Conservation (phyloP, 2,888 invertebrate genomes). For the Tetanocera ferruginea region DNA sequence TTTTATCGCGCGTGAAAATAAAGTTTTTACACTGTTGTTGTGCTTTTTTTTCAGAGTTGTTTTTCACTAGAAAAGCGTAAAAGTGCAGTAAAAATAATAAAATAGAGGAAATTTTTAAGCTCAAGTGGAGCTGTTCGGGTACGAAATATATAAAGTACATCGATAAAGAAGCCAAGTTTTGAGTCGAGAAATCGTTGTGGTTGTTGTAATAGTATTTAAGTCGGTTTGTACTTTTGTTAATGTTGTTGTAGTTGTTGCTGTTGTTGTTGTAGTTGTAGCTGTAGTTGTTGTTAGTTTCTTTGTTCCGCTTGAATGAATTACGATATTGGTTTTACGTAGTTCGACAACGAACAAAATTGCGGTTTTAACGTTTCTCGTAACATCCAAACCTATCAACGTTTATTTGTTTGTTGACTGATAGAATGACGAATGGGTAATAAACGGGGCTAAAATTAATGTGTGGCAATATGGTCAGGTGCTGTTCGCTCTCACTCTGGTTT, state of each 20-base stretch:
- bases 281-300: too few relatives aligned
- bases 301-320: too few relatives aligned
- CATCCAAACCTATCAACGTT: too few relatives aligned
- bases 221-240: too few relatives aligned
- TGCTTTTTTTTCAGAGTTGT: neutral
- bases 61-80: slow-evolving; percentile 28
- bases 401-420: slow-evolving; percentile 33
- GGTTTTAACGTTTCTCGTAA: slow-evolving; percentile 8
- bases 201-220: too few relatives aligned
- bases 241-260: too few relatives aligned
- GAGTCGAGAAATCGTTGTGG: too few relatives aligned
- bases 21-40: neutral
- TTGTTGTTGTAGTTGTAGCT: too few relatives aligned
- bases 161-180: too few relatives aligned
- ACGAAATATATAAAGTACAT: too few relatives aligned
- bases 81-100: slow-evolving; percentile 9
- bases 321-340: neutral
- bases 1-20: slow-evolving; percentile 22
- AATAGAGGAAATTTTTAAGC: neutral
- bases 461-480: slow-evolving; percentile 41
- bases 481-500: neutral
- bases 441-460: slow-evolving; percentile 32
- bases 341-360: slow-evolving; percentile 10
- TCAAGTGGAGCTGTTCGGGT: too few relatives aligned
- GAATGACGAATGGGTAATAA: slow-evolving; percentile 43